phyloP scores from a whole-genome alignment of 2,113 vertebrate genomes.

The Speoplatyrhinus poulsoni region DNA sequence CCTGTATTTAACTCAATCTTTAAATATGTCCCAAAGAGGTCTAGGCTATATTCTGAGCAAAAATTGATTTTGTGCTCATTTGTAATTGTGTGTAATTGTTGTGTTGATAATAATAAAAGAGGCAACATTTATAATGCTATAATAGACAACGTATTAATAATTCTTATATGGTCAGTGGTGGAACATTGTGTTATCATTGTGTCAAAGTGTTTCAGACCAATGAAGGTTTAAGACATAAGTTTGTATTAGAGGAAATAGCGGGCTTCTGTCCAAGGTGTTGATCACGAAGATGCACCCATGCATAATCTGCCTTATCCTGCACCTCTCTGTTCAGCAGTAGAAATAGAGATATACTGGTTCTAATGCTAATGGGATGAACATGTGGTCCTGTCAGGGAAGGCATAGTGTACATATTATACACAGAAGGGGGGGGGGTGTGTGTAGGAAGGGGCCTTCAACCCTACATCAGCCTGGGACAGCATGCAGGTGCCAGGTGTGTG shows the following conservation, averaged over 20 bases:
- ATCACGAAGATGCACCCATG: constrained; percentile 71
- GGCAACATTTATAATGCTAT: no score
- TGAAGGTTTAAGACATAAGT: no score
- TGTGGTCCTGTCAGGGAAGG: constrained; percentile 50
- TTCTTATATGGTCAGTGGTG: no score
- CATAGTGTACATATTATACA: neutral
- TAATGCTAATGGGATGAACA: constrained; percentile 48
- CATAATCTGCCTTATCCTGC: constrained; percentile 62
- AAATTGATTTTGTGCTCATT: no score
- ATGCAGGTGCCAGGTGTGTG: neutral
- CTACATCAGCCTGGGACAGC: neutral
- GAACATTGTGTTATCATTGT: no score
- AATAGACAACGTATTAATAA: no score
- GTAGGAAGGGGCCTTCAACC: neutral
- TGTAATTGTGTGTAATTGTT: no score
- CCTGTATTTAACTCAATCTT: no score
- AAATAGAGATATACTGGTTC: constrained; percentile 35
- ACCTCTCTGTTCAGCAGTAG: constrained; percentile 37
- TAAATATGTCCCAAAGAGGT: no score
- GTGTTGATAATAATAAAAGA: no score
- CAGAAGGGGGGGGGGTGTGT: constrained; percentile 1
- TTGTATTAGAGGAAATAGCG: constrained; percentile 38
- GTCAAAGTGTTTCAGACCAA: no score
- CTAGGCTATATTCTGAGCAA: no score
- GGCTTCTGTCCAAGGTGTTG: constrained; percentile 60